phyloP scores from a whole-genome alignment of 2,113 vertebrate species.

The Petromus typicus region DNA sequence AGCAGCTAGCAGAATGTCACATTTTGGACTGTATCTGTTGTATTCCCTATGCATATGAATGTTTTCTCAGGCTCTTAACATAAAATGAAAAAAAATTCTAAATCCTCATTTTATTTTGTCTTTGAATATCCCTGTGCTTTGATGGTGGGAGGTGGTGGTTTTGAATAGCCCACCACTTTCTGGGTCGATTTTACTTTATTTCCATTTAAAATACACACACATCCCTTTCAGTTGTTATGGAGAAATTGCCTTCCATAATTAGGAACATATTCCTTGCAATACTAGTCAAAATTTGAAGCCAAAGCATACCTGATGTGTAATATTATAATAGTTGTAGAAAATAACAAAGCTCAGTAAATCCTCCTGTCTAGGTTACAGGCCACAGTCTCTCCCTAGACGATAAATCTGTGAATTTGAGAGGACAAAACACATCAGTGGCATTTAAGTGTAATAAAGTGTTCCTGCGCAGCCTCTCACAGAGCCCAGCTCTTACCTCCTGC shows the following conservation, averaged over 20 bases:
- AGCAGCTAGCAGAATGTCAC: neutral
- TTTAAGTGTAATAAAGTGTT: neutral
- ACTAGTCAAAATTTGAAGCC: conserved; percentile 2
- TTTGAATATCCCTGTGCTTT: conserved; percentile 32
- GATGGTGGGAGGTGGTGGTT: neutral
- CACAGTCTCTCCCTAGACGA: neutral
- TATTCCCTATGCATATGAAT: neutral
- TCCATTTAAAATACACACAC: neutral
- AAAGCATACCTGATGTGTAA: neutral
- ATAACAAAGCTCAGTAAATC: neutral
- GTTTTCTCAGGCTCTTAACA: neutral
- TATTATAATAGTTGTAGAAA: conserved; percentile 24
- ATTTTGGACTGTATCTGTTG: neutral
- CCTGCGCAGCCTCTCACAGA: neutral
- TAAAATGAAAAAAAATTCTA: conserved; percentile 38
- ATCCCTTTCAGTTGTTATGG: neutral
- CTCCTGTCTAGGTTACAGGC: neutral
- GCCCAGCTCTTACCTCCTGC: neutral
- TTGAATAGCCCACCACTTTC: conserved; percentile 29
- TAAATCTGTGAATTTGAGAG: neutral
- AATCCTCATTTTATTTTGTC: conserved; percentile 31
- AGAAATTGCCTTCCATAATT: conserved; percentile 31
- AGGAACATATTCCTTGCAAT: conserved; percentile 21
- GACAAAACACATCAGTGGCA: neutral
- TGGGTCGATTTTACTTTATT: conserved; percentile 45